Conservation (phyloP, 92 coral and sea anemone genomes). For the Ricordea florida region DNA sequence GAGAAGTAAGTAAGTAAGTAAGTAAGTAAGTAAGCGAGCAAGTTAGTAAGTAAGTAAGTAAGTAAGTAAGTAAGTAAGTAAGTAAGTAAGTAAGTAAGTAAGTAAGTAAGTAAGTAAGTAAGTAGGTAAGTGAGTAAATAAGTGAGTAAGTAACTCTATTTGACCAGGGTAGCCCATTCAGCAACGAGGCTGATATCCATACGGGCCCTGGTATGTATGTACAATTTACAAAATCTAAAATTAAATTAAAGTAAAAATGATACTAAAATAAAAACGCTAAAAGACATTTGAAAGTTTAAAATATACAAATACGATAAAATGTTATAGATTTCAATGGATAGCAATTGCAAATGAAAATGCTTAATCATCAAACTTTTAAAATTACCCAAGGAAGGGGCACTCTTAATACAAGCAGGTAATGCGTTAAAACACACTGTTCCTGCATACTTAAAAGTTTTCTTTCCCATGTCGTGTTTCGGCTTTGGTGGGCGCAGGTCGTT, state of each 20-base stretch:
- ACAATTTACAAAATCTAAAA: no score
- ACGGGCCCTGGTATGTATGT: not conserved
- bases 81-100: conserved; percentile 20
- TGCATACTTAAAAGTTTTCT: not conserved
- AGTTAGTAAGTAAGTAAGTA: conserved; percentile 19
- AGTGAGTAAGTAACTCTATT: not conserved
- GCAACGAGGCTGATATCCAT: not conserved
- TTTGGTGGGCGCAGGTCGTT: not conserved
- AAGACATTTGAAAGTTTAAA: no score
- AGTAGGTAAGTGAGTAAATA: conserved; percentile 6
- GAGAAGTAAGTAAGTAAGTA: no score
- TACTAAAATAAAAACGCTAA: no score
- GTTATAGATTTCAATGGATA: not conserved
- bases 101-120: conserved; percentile 24
- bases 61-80: conserved; percentile 22
- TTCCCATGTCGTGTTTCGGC: no score
- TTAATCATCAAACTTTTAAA: not conserved
- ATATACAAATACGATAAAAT: not conserved
- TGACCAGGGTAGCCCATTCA: not conserved
- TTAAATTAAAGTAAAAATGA: no score
- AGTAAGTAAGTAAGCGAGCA: no score
- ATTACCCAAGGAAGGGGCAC: not conserved
- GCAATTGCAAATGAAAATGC: not conserved
- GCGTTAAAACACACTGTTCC: not conserved
- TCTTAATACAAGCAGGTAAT: not conserved